phyloP scores from a whole-genome alignment of 2,888 invertebrate genomes.

The Ichneumoninae sp. region DNA sequence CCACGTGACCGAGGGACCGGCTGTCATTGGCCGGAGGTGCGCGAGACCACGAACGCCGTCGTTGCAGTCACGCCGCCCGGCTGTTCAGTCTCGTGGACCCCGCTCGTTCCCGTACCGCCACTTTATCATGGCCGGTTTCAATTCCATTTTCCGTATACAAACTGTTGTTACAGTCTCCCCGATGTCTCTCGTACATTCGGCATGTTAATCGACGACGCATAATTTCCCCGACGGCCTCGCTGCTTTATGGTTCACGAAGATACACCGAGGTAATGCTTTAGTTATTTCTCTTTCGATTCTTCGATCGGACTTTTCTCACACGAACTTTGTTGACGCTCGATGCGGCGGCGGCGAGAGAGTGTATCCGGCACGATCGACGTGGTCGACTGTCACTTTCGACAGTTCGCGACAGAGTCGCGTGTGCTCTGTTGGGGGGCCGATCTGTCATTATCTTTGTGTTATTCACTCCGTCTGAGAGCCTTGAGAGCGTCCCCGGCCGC shows the following conservation, averaged over 20 bases:
- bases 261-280: background rate
- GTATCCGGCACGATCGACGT: conserved; percentile 24
- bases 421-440: background rate
- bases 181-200: background rate
- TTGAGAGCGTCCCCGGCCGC: background rate
- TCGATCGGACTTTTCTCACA: no score
- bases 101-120: conserved; percentile 67
- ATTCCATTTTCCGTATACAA: background rate
- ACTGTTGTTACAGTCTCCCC: no score
- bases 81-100: conserved; percentile 25
- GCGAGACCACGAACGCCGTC: conserved; percentile 84
- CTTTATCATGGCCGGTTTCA: conserved; percentile 70
- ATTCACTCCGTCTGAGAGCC: conserved; percentile 11
- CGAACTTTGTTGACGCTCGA: no score
- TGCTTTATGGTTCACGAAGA: no score
- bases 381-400: conserved; percentile 58
- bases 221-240: background rate
- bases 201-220: background rate
- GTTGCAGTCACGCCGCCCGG: conserved; percentile 81
- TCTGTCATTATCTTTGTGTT: conserved; percentile 62
- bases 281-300: no score
- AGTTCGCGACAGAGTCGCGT: conserved; percentile 37
- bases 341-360: background rate
- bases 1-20: conserved; percentile 84
- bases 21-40: conserved; percentile 83